Evolutionary conservation across 2,888 invertebrate species (phyloP), one percentile per base, ranked within the genome.

Genomic region (Cerastis leucographa): DNA sequence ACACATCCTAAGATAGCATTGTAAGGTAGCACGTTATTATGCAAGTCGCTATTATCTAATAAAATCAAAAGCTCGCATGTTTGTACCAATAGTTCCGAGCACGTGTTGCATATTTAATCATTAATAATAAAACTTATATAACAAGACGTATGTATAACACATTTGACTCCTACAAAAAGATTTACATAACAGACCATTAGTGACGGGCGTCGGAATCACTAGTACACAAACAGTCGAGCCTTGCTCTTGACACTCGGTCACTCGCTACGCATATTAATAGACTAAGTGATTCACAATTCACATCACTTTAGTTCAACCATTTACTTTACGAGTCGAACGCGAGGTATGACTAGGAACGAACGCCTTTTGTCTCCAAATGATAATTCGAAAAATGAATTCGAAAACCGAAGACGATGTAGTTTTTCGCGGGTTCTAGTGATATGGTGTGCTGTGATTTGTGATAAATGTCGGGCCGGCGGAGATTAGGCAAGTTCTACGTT

Each of bases 261-360:
- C 95, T 95, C 93, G 95, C 93, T 93, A 94, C 94, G 95, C 96
- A 96, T 96, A 96, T 95, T 96, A 96, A 96, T 96, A 96, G 95
- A 94, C 91, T 90, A 92, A 95, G 92, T 95, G 95, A 87, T 84
- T 88, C 88, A 95, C 84, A 84, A 84, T 93, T 95, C 95, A 95
- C 94, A 93, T 93, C 93, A 94, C 92, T 93, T 92, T 91, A 93
- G 92, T 92, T 93, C 91, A 91, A 93, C 93, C 89, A 92, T 91
- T 91, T 91, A 91, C 89, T 92, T 92, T 91, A 92, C 91, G 93
- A 94, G 94, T 94, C 93, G 93, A 91, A 93, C 93, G 93, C 94
- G 94, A 92, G 94, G 91, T 93, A 94, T 94, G 94, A 91, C 87
- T 86, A 85, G 85, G 90, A 84, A 83, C 92, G 91, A 88, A 84